Evolutionary conservation across 2,113 vertebrate genomes (phyloP).

Genomic region (Odontesthes bonariensis): DNA sequence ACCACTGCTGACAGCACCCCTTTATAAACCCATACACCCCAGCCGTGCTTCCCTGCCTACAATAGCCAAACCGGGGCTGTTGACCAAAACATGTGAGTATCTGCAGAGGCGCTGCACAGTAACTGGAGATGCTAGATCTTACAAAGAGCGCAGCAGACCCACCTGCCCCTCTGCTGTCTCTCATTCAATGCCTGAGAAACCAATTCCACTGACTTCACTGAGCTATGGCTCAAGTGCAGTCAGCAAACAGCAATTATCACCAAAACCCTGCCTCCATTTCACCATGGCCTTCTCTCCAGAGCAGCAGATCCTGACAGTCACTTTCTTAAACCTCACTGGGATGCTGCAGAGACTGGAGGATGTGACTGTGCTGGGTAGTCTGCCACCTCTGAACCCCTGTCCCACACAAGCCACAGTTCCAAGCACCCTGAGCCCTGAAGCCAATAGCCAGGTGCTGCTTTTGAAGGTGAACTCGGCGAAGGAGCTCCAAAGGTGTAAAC

Average conservation of each 20-base stretch:
- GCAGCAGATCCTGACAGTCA: slow-evolving; percentile 73
- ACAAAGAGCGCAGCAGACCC: slow-evolving; percentile 59
- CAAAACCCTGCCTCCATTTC: slow-evolving; percentile 78
- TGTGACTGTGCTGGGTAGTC: slow-evolving; percentile 72
- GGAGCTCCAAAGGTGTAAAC: slow-evolving; percentile 74
- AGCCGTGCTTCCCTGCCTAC: slow-evolving; percentile 64
- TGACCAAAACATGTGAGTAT: slow-evolving; percentile 63
- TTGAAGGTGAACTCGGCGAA: slow-evolving; percentile 72
- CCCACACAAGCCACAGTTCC: slow-evolving; percentile 32
- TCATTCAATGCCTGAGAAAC: slow-evolving; percentile 43
- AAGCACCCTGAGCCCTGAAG: slow-evolving; percentile 49
- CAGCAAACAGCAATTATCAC: slow-evolving; percentile 33
- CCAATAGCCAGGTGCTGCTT: slow-evolving; percentile 56
- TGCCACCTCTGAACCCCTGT: slow-evolving; percentile 68
- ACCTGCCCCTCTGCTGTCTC: slow-evolving; percentile 31
- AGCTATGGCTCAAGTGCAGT: slow-evolving; percentile 65
- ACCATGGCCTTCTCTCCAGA: slow-evolving; percentile 75
- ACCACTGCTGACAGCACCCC: slow-evolving; percentile 32
- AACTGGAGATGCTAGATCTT: slow-evolving; percentile 32
- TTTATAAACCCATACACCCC: slow-evolving; percentile 58
- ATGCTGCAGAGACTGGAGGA: slow-evolving; percentile 64
- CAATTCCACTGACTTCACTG: slow-evolving; percentile 45
- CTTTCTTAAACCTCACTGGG: slow-evolving; percentile 73
- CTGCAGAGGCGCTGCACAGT: slow-evolving; percentile 69
- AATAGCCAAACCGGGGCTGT: slow-evolving; percentile 71